These are phyloP conservation scores for Trisateles emortualis DNA, from an alignment of 2,888 invertebrate species.

Conservation along the genomic window DNA sequence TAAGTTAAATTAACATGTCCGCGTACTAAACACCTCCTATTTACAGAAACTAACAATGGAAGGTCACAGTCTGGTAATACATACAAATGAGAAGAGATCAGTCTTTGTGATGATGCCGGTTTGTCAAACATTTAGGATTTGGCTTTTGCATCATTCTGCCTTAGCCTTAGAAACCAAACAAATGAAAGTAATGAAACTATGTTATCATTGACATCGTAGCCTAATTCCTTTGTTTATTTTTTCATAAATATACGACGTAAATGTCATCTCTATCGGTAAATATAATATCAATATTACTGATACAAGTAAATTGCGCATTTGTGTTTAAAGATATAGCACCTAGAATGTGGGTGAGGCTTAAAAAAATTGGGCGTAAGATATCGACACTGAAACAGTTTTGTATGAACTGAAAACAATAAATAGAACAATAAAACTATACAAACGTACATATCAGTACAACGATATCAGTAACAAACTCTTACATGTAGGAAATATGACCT, in stretches of 20 bases:
- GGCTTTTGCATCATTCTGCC: conserved; percentile 33
- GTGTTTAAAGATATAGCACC: conserved; percentile 2
- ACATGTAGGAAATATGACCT: too few species aligned
- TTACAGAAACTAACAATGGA: conserved; percentile 79
- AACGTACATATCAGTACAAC: too few species aligned
- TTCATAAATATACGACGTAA: conserved; percentile 7
- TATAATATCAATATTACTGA: conserved; percentile 16
- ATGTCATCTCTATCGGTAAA: neutral
- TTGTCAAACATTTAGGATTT: conserved; percentile 13
- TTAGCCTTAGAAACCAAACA: conserved; percentile 4
- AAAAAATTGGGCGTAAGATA: neutral
- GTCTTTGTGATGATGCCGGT: conserved; percentile 31
- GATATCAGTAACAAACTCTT: too few species aligned
- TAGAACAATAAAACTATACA: too few species aligned
- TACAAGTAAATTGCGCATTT: conserved; percentile 33
- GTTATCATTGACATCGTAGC: conserved; percentile 22
- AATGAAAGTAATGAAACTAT: conserved; percentile 13
- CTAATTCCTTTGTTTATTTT: conserved; percentile 17
- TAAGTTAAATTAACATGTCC: conserved; percentile 77
- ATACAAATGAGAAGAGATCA: conserved; percentile 68
- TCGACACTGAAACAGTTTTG: neutral
- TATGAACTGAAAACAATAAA: neutral
- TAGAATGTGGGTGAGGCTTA: conserved; percentile 17
- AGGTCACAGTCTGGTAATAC: conserved; percentile 72
- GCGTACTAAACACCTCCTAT: conserved; percentile 76